Evolutionary conservation across 2,888 invertebrate species (phyloP).

Genomic region (Pseudolycoriella hygida): DNA sequence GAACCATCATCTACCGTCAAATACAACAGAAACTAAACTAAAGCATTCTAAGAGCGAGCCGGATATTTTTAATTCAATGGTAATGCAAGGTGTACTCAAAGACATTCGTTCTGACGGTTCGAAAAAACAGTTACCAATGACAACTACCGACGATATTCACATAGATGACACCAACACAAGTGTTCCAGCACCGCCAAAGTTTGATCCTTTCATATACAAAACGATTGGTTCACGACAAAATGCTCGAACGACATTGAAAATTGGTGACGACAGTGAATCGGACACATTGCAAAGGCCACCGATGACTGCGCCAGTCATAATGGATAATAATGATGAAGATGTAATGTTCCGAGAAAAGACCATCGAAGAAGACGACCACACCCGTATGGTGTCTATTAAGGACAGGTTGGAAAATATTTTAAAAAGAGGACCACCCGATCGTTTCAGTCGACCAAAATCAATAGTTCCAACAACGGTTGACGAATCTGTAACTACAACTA

Average conservation of each 20-base stretch:
- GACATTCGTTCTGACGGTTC: neutral
- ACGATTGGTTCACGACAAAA: constrained; percentile 18
- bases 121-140: neutral
- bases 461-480: neutral
- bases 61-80: constrained; percentile 14
- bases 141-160: neutral
- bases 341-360: neutral
- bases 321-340: neutral
- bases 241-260: constrained; percentile 1
- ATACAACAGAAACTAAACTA: constrained; percentile 8
- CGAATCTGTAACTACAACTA: no score
- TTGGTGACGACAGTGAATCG: neutral
- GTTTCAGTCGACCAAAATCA: constrained; percentile 1
- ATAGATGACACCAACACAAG: neutral
- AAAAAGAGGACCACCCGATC: constrained; percentile 1
- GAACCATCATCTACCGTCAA: neutral
- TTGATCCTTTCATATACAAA: constrained; percentile 23
- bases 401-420: constrained; percentile 3
- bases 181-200: constrained; percentile 24
- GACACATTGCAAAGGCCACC: neutral
- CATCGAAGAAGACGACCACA: neutral
- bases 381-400: neutral
- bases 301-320: neutral
- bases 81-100: constrained; percentile 14
- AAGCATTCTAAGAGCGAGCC: constrained; percentile 23